A percentile compares a stretch with the other conserved stretches of the same genome.
Conservation (phyloP, 2,888 invertebrate species). For the Protonemura montana region DNA sequence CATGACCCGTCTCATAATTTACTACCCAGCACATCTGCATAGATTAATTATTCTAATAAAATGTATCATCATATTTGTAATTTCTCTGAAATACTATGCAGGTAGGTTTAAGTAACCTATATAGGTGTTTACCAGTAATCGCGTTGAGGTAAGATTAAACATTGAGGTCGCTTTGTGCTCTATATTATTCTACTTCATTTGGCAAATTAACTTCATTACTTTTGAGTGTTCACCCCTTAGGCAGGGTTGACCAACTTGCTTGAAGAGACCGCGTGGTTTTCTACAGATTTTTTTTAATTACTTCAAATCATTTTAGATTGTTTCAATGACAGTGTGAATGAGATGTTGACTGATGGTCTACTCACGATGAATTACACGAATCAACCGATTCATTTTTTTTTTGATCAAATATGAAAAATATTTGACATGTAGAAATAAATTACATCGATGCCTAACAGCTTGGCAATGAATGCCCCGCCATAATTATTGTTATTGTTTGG, state of each 20-base stretch:
- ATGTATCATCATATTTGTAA: slow-evolving; percentile 12
- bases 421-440: not conserved
- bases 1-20: not conserved
- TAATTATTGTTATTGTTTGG: not conserved
- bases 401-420: not conserved
- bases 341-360: not conserved
- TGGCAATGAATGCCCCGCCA: not conserved
- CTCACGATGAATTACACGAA: not conserved
- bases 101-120: not conserved
- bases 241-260: not conserved
- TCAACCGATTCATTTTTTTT: not conserved
- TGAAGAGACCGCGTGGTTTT: not conserved
- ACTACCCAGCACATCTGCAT: not conserved
- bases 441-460: not conserved
- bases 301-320: not conserved
- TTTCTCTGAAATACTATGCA: not conserved
- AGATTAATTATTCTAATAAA: slow-evolving; percentile 12
- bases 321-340: not conserved
- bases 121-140: not conserved
- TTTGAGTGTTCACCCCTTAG: not conserved
- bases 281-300: not conserved
- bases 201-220: not conserved
- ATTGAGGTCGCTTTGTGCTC: not conserved
- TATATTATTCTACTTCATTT: not conserved
- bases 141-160: not conserved